These are phyloP conservation scores for Alauda arvensis DNA, from an alignment of 2,797 vertebrate genomes.

Conservation along the genomic window DNA sequence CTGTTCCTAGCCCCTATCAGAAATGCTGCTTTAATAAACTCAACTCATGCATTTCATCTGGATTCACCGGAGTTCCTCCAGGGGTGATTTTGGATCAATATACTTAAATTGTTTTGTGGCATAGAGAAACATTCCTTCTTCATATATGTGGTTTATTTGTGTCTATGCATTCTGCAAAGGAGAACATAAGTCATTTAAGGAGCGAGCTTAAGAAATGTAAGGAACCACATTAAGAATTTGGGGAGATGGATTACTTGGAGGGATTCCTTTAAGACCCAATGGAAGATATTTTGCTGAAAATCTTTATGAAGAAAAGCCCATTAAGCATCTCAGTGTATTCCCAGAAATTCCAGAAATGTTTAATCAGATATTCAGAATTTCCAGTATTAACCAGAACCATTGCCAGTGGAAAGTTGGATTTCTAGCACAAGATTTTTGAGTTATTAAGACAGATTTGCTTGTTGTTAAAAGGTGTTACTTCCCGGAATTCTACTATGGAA, in stretches of 20 bases:
- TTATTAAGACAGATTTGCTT: conserved; percentile 32
- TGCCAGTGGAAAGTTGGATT: conserved; percentile 51
- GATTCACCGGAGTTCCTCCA: not conserved
- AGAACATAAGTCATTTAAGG: conserved; percentile 20
- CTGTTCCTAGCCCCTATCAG: conserved; percentile 21
- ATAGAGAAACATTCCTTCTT: conserved; percentile 14
- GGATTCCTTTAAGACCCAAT: not conserved
- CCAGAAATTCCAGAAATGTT: conserved; percentile 54
- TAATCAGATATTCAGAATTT: conserved; percentile 51
- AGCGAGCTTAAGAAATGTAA: conserved; percentile 5
- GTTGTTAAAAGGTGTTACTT: conserved; percentile 39
- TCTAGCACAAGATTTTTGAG: conserved; percentile 9
- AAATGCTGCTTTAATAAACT: conserved; percentile 23
- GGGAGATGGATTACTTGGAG: conserved; percentile 20
- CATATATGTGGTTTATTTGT: conserved; percentile 4
- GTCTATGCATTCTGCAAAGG: conserved; percentile 29
- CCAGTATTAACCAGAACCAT: conserved; percentile 30
- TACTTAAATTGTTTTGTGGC: conserved; percentile 37
- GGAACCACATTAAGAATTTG: conserved; percentile 23
- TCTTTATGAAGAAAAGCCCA: not conserved
- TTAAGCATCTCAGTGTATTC: not conserved
- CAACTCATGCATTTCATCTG: not conserved
- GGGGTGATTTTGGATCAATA: conserved; percentile 30
- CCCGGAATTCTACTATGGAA: not conserved
- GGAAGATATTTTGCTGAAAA: conserved; percentile 40